Evolutionary conservation across 2,797 vertebrate species (phyloP).

Genomic region (Gallinago nigripennis): DNA sequence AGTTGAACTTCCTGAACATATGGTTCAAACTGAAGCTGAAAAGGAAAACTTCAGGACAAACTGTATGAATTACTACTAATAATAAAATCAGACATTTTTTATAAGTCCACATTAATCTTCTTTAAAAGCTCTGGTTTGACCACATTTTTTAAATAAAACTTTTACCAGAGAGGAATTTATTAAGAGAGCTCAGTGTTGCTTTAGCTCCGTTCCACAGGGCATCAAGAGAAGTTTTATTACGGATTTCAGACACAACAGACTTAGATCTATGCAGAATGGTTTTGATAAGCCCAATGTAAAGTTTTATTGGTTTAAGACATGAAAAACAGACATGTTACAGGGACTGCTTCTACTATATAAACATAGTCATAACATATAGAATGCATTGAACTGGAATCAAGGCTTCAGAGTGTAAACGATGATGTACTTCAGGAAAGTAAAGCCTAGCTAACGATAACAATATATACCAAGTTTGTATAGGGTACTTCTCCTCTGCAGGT

Average conservation of each 20-base stretch:
- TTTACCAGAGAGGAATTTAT: constrained; percentile 55
- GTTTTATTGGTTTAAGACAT: constrained; percentile 66
- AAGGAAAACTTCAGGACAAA: constrained; percentile 70
- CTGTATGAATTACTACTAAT: constrained; percentile 70
- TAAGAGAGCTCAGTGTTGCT: constrained; percentile 42
- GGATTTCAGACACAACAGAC: constrained; percentile 55
- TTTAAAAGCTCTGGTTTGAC: constrained; percentile 53
- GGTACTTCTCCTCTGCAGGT: background rate
- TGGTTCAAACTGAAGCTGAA: constrained; percentile 71
- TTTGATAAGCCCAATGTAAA: constrained; percentile 60
- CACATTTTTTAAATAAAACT: constrained; percentile 64
- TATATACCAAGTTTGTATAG: background rate
- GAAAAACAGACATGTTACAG: constrained; percentile 51
- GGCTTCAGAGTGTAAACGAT: background rate
- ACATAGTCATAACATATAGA: background rate
- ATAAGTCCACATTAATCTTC: constrained; percentile 64
- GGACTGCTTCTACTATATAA: constrained; percentile 19
- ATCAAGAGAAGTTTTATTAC: constrained; percentile 54
- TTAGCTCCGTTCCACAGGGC: constrained; percentile 27
- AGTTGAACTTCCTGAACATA: constrained; percentile 75
- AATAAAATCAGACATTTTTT: constrained; percentile 68
- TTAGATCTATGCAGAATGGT: constrained; percentile 55
- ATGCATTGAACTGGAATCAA: background rate
- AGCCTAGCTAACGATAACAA: background rate
- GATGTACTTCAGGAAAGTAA: constrained; percentile 1